A percentile compares a stretch with the other conserved stretches of the same genome.
Conservation (phyloP, 2,113 vertebrate genomes). For the Melanocharis versteri region DNA sequence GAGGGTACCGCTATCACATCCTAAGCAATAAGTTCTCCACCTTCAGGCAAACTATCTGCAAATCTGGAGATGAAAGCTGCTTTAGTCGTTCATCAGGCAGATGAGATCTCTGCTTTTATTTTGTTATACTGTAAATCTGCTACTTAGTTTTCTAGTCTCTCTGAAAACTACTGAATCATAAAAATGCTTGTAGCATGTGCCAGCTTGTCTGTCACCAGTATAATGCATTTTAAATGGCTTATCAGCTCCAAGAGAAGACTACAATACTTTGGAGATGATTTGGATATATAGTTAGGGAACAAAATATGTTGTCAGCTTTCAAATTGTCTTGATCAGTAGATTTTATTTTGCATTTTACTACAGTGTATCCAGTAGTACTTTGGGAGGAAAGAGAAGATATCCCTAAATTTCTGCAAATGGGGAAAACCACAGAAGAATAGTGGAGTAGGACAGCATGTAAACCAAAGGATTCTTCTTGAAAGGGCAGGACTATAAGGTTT, state of each 20-base stretch:
- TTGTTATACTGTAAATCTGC: slow-evolving; percentile 53
- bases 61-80: slow-evolving; percentile 40
- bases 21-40: slow-evolving; percentile 6
- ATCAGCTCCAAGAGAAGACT: slow-evolving; percentile 31
- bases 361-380: not conserved
- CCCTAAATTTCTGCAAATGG: not conserved
- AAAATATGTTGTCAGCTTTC: slow-evolving; percentile 29
- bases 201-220: slow-evolving; percentile 53
- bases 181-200: slow-evolving; percentile 38
- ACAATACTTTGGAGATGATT: slow-evolving; percentile 9
- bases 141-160: slow-evolving; percentile 28
- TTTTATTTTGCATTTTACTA: not conserved
- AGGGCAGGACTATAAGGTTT: not conserved
- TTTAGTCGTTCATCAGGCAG: slow-evolving; percentile 53
- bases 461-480: not conserved
- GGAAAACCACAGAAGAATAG: not conserved
- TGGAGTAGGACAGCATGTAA: not conserved
- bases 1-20: not conserved
- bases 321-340: not conserved
- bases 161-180: slow-evolving; percentile 56
- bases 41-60: slow-evolving; percentile 42
- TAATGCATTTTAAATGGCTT: slow-evolving; percentile 48
- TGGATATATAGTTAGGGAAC: slow-evolving; percentile 13
- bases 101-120: slow-evolving; percentile 58
- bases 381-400: not conserved